Evolutionary conservation across 2,888 invertebrate genomes (phyloP), one percentile per base, ranked within the genome.

Genomic region (Parascotia fuliginaria): DNA sequence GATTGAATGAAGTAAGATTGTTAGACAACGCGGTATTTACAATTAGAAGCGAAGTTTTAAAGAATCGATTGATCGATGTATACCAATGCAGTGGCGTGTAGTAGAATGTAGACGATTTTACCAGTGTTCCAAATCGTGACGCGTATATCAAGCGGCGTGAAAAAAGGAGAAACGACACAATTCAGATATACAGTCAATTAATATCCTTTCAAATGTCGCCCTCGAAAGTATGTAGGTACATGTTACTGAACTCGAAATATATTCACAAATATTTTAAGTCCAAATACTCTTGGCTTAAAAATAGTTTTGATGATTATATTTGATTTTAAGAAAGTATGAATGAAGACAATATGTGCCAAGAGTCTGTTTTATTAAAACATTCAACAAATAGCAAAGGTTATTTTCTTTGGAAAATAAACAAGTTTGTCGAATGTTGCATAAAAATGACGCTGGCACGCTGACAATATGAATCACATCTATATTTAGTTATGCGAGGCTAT

Each of bases 121-220:
- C 90, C 92, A 92, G 92, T 90, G 89, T 92, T 83, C 90, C 84
- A 87, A 85, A 89, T 79, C 81, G 90, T 92, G 90, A 87, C 89
- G 90, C 86, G 84, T 68, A 72, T 77, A 86, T 89, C 89, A 90
- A 92, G 92, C 92, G 91, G 92, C 92, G 92, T 92, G 92, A 88
- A 92, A 89, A n/a, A 87, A 88, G 87, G 85, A 90, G 85, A 90
- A 89, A 91, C 86, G 89, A 87, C 87, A 89, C 86, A 89, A 83
- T 85, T 89, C 82, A 89, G 85, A 87, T 85, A 87, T 76, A 84
- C 75, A 83, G 76, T 81, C 78, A 73, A 70, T 75, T 63, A 75
- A 58, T 78, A 76, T 73, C 70, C 73, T 73, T 67, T 33, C 19
- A 60, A 78, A 63, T 65, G 74, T 69, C 74, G 77, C 79, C 71